These are phyloP conservation scores for Trichoplax adhaerens DNA, from an alignment of 37 sponge, comb jelly and placozoan species.

Conservation along the genomic window DNA sequence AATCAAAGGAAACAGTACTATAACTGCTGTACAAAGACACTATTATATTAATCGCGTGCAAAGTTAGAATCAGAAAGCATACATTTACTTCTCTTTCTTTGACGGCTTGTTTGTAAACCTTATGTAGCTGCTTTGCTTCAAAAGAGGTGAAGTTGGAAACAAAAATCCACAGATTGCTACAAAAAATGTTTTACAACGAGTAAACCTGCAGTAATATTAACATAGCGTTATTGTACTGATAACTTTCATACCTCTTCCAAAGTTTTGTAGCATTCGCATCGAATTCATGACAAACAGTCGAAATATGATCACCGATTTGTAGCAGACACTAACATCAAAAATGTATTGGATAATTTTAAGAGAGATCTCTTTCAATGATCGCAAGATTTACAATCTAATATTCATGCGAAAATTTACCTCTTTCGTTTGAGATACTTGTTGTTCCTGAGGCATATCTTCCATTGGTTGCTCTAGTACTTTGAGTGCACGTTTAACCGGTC, in stretches of 20 bases:
- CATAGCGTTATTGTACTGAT: neutral
- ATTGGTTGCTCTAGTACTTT: slow-evolving; percentile 20
- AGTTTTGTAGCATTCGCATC: no score
- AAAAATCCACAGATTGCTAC: slow-evolving; percentile 83
- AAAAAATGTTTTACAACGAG: neutral
- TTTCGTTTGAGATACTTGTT: slow-evolving; percentile 39
- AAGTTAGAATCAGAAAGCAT: no score
- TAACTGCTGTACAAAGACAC: no score
- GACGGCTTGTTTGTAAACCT: slow-evolving; percentile 36
- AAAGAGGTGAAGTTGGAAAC: slow-evolving; percentile 73
- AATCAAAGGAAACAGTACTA: no score
- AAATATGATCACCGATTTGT: slow-evolving; percentile 62
- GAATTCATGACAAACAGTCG: neutral
- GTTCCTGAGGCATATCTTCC: slow-evolving; percentile 22
- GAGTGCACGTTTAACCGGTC: slow-evolving; percentile 61
- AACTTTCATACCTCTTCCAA: neutral
- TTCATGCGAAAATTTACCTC: no score
- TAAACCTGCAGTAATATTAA: neutral
- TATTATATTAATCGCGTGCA: no score
- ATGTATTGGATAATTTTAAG: neutral
- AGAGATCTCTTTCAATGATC: neutral
- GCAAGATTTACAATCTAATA: neutral
- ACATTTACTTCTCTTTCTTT: slow-evolving; percentile 1
- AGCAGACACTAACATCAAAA: slow-evolving; percentile 23
- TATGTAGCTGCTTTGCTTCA: slow-evolving; percentile 36